Evolutionary conservation across 2,113 vertebrate species (phyloP).

Genomic region (Egretta garzetta): DNA sequence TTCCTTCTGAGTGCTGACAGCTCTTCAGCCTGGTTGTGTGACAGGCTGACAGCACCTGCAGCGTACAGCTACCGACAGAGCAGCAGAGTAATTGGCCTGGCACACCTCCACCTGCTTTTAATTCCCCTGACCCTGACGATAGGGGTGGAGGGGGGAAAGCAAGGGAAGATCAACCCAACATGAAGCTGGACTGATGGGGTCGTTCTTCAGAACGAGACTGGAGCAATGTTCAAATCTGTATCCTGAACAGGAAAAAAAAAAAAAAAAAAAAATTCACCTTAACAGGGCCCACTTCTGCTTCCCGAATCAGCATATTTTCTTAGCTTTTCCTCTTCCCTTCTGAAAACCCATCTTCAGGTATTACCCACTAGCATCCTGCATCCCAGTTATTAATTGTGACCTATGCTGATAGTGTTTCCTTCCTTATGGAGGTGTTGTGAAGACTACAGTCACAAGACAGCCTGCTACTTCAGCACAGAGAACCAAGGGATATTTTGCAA

Average conservation of each 20-base stretch:
- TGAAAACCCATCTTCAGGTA: not conserved
- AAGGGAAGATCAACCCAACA: not conserved
- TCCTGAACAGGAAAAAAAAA: not conserved
- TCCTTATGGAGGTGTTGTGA: not conserved
- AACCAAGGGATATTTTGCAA: not conserved
- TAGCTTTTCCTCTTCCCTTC: not conserved
- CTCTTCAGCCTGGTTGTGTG: not conserved
- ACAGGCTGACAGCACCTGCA: not conserved
- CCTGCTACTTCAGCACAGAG: not conserved
- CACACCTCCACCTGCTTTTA: not conserved
- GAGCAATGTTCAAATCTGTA: rapidly evolving
- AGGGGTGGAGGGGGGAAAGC: not conserved
- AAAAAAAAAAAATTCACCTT: not conserved
- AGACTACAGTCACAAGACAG: not conserved
- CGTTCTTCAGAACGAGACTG: not conserved
- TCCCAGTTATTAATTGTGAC: not conserved
- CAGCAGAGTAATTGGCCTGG: not conserved
- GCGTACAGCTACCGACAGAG: not conserved
- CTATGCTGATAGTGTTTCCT: not conserved
- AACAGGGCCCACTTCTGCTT: not conserved
- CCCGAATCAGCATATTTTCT: not conserved
- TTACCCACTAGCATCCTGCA: not conserved
- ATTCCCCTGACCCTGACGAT: not conserved
- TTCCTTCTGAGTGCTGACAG: not conserved
- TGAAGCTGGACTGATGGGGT: not conserved